These are phyloP conservation scores for Colistium nudipinnis DNA, from an alignment of 2,113 vertebrate species.

Conservation along the genomic window DNA sequence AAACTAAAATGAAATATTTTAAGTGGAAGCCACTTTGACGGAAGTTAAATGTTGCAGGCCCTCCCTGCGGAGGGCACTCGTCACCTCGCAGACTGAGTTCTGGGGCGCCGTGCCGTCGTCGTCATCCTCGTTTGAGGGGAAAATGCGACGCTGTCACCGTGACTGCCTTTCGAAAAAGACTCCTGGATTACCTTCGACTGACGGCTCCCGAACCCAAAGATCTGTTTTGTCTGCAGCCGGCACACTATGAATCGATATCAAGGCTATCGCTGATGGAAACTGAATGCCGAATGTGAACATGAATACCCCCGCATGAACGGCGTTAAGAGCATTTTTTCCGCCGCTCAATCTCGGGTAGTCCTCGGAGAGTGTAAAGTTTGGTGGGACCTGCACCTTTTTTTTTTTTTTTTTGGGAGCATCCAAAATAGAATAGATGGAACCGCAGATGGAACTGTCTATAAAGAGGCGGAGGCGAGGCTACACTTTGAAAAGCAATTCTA, in stretches of 20 bases:
- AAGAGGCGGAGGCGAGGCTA: conserved; percentile 44
- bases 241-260: conserved; percentile 87
- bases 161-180: conserved; percentile 70
- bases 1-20: conserved; percentile 7
- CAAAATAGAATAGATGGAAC: conserved; percentile 60
- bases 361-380: conserved; percentile 49
- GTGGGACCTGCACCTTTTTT: conserved; percentile 38
- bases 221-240: conserved; percentile 84
- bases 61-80: conserved; percentile 49
- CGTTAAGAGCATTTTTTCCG: conserved; percentile 83
- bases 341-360: conserved; percentile 84
- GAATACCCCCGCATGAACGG: conserved; percentile 72
- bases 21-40: conserved; percentile 7
- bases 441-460: conserved; percentile 54
- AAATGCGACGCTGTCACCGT: conserved; percentile 56
- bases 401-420: conserved; percentile 43
- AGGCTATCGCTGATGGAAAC: conserved; percentile 87
- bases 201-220: conserved; percentile 83
- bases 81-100: conserved; percentile 49
- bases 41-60: conserved; percentile 31
- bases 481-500: conserved; percentile 49
- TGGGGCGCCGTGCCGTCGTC: conserved; percentile 43
- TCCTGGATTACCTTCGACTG: conserved; percentile 82
- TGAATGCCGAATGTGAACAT: conserved; percentile 84
- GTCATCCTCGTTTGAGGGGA: conserved; percentile 40